These are phyloP conservation scores for Numida meleagris DNA, from an alignment of 2,113 vertebrate genomes.

Conservation along the genomic window DNA sequence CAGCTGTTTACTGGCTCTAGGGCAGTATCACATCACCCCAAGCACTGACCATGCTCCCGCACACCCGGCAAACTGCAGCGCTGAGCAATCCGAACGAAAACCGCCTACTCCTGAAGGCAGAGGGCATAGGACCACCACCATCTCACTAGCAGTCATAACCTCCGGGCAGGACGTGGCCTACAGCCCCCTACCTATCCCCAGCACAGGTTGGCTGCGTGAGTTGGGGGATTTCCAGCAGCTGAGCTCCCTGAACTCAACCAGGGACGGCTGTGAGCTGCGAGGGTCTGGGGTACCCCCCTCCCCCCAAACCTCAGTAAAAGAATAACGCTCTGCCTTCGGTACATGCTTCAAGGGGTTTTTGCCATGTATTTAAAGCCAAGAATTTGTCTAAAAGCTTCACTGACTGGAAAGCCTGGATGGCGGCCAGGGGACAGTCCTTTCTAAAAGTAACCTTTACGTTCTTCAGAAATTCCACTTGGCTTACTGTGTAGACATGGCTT, in stretches of 20 bases:
- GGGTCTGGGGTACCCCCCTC: background rate
- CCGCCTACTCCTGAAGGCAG: background rate
- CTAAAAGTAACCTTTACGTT: conserved; percentile 1
- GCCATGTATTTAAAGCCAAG: background rate
- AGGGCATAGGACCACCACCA: rapidly evolving
- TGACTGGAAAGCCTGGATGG: conserved; percentile 32
- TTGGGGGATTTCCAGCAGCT: background rate
- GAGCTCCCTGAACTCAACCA: background rate
- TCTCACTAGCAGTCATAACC: background rate
- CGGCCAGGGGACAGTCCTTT: conserved; percentile 2
- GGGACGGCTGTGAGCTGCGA: rapidly evolving
- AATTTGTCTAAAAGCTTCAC: background rate
- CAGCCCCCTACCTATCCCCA: background rate
- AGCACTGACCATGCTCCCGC: background rate
- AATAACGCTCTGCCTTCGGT: background rate
- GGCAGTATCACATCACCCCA: background rate
- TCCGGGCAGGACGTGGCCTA: rapidly evolving
- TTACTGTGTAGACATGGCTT: conserved; percentile 6
- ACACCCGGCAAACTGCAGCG: background rate
- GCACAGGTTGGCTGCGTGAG: background rate
- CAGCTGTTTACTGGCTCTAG: conserved; percentile 25
- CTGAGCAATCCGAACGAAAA: background rate
- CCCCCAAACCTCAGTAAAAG: background rate
- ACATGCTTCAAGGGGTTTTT: background rate
- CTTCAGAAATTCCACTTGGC: conserved; percentile 36